These are phyloP conservation scores for Clistopyga incitator DNA, from an alignment of 2,888 invertebrate species.

Conservation along the genomic window DNA sequence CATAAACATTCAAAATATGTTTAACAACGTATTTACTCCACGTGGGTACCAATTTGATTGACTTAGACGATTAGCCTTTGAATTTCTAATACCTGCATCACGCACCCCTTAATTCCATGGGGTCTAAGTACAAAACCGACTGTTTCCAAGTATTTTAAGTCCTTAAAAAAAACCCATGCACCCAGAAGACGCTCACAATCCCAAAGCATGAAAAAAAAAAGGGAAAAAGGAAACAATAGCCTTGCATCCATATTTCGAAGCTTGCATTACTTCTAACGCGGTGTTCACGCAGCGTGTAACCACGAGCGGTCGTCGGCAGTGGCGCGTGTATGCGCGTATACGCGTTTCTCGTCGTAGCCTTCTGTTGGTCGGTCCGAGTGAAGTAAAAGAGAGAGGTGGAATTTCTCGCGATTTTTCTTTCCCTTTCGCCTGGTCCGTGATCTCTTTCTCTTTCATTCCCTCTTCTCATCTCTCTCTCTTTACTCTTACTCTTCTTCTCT, in stretches of 20 bases:
- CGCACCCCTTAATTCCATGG: no score
- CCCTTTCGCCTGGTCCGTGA: background rate
- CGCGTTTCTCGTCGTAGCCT: slow-evolving; percentile 32
- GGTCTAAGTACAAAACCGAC: no score
- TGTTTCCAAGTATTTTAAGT: no score
- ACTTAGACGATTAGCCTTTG: no score
- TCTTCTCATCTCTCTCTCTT: slow-evolving; percentile 33
- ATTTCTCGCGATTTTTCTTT: slow-evolving; percentile 42
- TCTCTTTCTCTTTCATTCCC: slow-evolving; percentile 26
- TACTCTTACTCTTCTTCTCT: slow-evolving; percentile 69
- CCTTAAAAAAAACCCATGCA: no score
- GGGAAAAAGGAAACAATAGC: slow-evolving; percentile 14
- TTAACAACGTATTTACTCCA: no score
- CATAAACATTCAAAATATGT: no score
- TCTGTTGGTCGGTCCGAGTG: slow-evolving; percentile 49
- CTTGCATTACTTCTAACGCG: slow-evolving; percentile 57
- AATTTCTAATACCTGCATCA: no score
- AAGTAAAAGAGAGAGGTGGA: slow-evolving; percentile 31
- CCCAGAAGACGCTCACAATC: no score
- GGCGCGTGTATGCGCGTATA: slow-evolving; percentile 62
- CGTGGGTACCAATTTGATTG: no score
- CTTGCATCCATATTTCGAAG: slow-evolving; percentile 27
- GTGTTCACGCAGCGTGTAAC: slow-evolving; percentile 69
- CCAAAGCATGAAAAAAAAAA: background rate
- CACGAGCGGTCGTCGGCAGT: slow-evolving; percentile 66